Conservation (phyloP, 2,888 invertebrate genomes). For the Eledone cirrhosa region DNA sequence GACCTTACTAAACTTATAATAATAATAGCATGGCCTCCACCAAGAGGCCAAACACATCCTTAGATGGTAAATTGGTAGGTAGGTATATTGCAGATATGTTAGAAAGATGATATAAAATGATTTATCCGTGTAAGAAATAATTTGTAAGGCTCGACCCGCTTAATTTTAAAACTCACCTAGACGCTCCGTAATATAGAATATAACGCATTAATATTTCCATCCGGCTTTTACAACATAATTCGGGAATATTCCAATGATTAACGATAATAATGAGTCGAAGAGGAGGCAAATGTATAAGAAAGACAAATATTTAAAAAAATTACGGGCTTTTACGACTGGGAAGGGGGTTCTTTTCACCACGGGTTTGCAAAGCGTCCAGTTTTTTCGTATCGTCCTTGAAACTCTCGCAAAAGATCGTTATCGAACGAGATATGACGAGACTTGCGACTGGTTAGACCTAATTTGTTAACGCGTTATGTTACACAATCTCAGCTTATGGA, state of each 20-base stretch:
- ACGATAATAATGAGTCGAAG: not conserved
- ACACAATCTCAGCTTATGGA: too few species aligned
- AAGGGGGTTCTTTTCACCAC: conserved; percentile 20
- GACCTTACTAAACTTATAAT: conserved; percentile 20
- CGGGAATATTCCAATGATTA: not conserved
- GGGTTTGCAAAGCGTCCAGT: conserved; percentile 14
- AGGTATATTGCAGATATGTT: not conserved
- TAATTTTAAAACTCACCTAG: conserved; percentile 22
- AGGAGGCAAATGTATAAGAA: not conserved
- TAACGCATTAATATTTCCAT: conserved; percentile 26
- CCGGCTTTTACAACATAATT: conserved; percentile 17
- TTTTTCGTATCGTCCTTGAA: conserved; percentile 28
- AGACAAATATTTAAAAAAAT: too few species aligned
- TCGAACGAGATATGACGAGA: conserved; percentile 26
- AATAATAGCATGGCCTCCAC: conserved; percentile 27
- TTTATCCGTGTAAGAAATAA: too few species aligned
- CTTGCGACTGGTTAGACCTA: conserved; percentile 1
- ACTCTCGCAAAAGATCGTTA: conserved; percentile 26
- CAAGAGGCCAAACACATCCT: conserved; percentile 27
- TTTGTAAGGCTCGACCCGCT: not conserved
- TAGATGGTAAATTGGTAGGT: not conserved
- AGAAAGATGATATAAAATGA: too few species aligned
- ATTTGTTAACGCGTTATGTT: too few species aligned
- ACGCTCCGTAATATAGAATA: conserved; percentile 21
- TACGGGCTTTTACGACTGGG: too few species aligned